phyloP scores from a whole-genome alignment of 2,797 vertebrate species.

The Urophycis tenuis region DNA sequence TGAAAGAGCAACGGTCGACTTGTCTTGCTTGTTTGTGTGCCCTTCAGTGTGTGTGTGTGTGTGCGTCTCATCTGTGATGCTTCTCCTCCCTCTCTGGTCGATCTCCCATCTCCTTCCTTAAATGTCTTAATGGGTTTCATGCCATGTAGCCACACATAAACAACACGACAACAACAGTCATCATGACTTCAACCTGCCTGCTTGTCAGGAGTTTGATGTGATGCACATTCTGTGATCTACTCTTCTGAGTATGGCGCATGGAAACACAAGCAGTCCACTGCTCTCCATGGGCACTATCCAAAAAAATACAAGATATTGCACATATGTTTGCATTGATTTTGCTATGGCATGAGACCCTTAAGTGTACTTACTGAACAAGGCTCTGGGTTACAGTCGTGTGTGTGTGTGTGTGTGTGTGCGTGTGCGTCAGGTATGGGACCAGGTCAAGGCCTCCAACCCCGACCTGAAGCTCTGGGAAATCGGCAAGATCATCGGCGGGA shows the following conservation, averaged over 20 bases:
- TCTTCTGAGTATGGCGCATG: background rate
- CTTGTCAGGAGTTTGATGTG: background rate
- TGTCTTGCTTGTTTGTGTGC: slow-evolving; percentile 13
- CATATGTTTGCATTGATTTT: background rate
- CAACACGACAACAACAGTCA: background rate
- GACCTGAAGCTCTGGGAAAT: slow-evolving; percentile 99
- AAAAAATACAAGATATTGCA: background rate
- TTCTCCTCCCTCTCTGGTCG: background rate
- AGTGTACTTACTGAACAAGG: background rate
- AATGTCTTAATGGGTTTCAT: background rate
- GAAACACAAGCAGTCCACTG: background rate
- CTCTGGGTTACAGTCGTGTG: background rate
- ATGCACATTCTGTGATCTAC: background rate
- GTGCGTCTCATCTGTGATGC: background rate
- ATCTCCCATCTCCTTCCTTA: background rate
- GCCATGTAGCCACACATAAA: background rate
- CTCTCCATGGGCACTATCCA: background rate
- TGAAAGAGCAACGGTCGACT: background rate
- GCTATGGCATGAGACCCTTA: background rate
- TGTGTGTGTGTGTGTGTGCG: background rate
- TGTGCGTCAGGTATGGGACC: slow-evolving; percentile 91
- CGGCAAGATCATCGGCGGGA: slow-evolving; percentile 98
- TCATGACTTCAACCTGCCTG: background rate
- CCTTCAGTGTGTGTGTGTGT: slow-evolving; percentile 21
- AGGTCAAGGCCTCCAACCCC: slow-evolving; percentile 98